Evolutionary conservation across 2,113 vertebrate genomes (phyloP).

Genomic region (Furnarius figulus): DNA sequence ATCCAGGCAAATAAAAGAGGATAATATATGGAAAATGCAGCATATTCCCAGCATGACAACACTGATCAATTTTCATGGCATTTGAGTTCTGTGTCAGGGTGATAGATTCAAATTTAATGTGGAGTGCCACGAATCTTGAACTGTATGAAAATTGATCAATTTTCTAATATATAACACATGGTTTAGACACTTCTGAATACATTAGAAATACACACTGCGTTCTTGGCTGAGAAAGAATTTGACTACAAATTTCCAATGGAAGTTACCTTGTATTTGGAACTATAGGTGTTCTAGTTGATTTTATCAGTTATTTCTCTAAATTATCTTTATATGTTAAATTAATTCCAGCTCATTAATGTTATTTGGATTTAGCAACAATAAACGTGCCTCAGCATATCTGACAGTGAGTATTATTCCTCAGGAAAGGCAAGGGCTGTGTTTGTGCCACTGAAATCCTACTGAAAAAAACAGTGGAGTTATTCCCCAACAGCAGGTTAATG

Average conservation of each 20-base stretch:
- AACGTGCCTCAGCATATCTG: not conserved
- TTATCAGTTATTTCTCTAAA: not conserved
- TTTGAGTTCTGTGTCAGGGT: not conserved
- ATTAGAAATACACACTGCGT: not conserved
- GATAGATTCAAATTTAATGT: not conserved
- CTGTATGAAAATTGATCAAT: slow-evolving; percentile 11
- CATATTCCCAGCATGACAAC: not conserved
- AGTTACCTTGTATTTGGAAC: not conserved
- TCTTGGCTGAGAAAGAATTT: not conserved
- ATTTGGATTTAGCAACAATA: not conserved
- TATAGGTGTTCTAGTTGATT: not conserved
- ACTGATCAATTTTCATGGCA: not conserved
- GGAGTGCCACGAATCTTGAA: not conserved
- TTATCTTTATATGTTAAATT: not conserved
- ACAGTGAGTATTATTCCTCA: no score
- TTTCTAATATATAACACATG: slow-evolving; percentile 2
- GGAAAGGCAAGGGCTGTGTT: not conserved
- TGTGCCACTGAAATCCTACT: not conserved
- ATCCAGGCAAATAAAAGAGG: not conserved
- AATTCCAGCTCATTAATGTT: not conserved
- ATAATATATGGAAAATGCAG: not conserved
- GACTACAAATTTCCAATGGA: not conserved
- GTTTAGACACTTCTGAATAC: not conserved
- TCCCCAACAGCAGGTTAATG: not conserved
- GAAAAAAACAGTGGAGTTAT: not conserved